These are phyloP conservation scores for Megamerina dolium DNA, from an alignment of 2,888 invertebrate species.

Conservation along the genomic window DNA sequence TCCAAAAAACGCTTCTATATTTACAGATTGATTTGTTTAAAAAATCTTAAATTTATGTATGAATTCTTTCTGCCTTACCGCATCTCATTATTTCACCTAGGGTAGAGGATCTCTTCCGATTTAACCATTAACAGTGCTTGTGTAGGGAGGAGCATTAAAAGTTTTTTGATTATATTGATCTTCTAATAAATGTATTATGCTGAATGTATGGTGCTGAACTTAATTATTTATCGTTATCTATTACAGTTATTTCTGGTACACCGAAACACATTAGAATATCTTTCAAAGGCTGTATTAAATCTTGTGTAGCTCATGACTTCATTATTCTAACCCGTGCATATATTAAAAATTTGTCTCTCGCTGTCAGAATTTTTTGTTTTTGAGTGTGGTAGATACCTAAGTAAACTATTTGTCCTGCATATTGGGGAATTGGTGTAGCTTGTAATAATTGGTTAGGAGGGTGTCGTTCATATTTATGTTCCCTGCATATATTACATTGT, in stretches of 20 bases:
- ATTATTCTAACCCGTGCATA: conserved; percentile 1
- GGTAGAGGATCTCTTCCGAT: no score
- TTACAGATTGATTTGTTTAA: conserved; percentile 12
- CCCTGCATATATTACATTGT: conserved; percentile 7
- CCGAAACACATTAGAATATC: not conserved
- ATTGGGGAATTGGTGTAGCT: no score
- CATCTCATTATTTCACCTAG: no score
- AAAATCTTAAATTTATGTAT: no score
- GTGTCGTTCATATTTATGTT: conserved; percentile 12
- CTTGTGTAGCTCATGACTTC: not conserved
- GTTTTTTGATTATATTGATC: no score
- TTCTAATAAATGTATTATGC: no score
- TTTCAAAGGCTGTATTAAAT: not conserved
- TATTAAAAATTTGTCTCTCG: not conserved
- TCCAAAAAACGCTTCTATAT: not conserved
- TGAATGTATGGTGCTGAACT: no score
- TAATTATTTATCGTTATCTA: conserved; percentile 13
- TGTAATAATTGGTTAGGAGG: no score
- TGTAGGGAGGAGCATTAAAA: no score
- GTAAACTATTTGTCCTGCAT: no score
- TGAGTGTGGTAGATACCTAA: not conserved
- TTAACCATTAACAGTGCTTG: no score
- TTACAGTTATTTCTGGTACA: conserved; percentile 4
- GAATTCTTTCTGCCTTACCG: no score
- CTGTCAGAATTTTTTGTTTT: not conserved